phyloP scores from a whole-genome alignment of 2,113 vertebrate species.

The Spea bombifrons region DNA sequence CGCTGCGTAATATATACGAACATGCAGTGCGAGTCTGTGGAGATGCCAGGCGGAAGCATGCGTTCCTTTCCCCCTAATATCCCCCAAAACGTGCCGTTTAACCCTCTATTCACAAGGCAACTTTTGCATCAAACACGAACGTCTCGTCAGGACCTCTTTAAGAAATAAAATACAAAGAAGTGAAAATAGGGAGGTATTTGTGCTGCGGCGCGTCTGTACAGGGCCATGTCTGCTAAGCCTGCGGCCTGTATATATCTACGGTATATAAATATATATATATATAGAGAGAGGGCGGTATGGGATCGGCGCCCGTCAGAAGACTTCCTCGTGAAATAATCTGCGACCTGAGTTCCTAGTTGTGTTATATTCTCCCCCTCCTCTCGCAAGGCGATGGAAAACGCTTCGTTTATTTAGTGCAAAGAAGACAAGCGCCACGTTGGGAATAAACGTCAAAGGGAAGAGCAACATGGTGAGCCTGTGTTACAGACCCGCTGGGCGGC shows the following conservation, averaged over 20 bases:
- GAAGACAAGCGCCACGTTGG: background rate
- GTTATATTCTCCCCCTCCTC: background rate
- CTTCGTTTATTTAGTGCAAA: constrained; percentile 31
- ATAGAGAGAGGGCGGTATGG: no score
- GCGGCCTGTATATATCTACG: no score
- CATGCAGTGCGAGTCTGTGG: background rate
- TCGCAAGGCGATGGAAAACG: background rate
- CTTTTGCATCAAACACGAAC: no score
- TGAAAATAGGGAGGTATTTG: constrained; percentile 17
- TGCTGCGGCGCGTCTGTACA: constrained; percentile 8
- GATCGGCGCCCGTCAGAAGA: background rate
- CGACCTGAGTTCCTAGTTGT: constrained; percentile 23
- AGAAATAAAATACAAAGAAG: constrained; percentile 11
- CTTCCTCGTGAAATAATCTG: background rate
- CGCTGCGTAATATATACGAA: background rate
- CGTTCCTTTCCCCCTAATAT: background rate
- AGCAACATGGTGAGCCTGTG: no score
- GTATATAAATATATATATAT: no score
- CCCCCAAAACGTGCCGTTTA: background rate
- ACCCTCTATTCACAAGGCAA: background rate
- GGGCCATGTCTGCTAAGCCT: background rate
- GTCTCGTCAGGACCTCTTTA: no score
- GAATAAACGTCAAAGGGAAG: background rate
- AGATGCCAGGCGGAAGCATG: background rate
- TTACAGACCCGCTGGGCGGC: background rate